Conservation (phyloP, 2,113 vertebrate genomes). For the Hippocampus abdominalis region DNA sequence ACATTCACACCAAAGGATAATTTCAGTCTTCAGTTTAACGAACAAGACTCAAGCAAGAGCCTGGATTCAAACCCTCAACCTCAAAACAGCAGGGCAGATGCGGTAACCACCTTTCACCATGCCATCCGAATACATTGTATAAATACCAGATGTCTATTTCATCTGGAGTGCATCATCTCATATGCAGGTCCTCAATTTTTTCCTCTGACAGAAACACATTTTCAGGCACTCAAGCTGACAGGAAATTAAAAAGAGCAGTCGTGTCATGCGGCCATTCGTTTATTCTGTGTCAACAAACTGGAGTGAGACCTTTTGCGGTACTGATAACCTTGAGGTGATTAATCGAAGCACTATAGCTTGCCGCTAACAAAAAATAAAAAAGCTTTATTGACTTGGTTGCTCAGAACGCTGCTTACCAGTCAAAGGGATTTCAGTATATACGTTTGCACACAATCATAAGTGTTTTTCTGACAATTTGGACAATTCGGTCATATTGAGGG, state of each 20-base stretch:
- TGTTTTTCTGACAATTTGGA: background rate
- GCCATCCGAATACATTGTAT: background rate
- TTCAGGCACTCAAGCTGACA: slow-evolving; percentile 54
- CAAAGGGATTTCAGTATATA: background rate
- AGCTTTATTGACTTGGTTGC: background rate
- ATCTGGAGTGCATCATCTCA: background rate
- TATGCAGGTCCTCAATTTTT: background rate
- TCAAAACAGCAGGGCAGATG: background rate
- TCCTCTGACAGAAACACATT: slow-evolving; percentile 23
- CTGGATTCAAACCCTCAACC: no score
- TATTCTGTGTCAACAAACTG: slow-evolving; percentile 33
- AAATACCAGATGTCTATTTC: background rate
- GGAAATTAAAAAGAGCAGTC: slow-evolving; percentile 68
- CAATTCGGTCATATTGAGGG: background rate
- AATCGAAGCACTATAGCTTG: slow-evolving; percentile 30
- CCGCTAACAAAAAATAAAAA: slow-evolving; percentile 15
- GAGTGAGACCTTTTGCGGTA: slow-evolving; percentile 35
- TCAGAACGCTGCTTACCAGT: background rate
- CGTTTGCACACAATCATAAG: background rate
- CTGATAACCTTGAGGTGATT: slow-evolving; percentile 39
- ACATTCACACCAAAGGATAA: background rate
- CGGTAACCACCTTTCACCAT: background rate
- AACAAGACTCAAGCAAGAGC: background rate
- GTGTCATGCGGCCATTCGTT: slow-evolving; percentile 25
- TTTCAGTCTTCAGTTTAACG: background rate